Base-by-base conservation (phyloP, 1,140 invertebrate species). In the Drosophila teissieri region DNA sequence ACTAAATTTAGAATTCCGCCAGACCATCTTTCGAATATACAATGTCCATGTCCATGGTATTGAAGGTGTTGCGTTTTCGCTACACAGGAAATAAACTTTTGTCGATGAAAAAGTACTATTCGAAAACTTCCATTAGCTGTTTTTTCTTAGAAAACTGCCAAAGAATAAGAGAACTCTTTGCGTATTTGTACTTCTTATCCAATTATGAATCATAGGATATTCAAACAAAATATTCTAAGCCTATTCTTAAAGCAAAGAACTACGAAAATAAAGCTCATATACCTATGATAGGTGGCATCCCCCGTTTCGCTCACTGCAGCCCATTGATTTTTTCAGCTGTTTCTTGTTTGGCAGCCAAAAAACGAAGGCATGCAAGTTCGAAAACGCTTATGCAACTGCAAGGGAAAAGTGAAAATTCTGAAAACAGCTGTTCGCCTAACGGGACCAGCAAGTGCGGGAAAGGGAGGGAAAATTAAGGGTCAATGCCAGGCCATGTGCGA, bases 401-500 rank as follows among this genome's bases (percentile, higher is more conserved):
- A 39, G n/a, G 7, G 10, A 27, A 63, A 63, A 63, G 60, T 60
- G 54, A 44, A 42, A 39, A 6, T 63, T 62, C 15, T 34, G 54
- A 17, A 37, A 63, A 60, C 60, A 63, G 60, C 60, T 62, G 60
- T 60, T 62, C 0, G 37, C 12, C 19, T 2, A 48, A 46, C 53
- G 70, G 14, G 17, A 34, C 27, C 31, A 31, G 52, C 31, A 10
- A 27, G 27, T 36, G 37, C 54, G 17, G n/a, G 14, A 49, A 53
- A 58, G 27, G 42, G 37, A 45, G 45, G 45, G 37, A 27, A 68
- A 31, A 15, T 52, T 39, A 61, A 79, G 67, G 84, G 83, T 86
- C 83, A 86, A 88, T 86, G 83, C 51, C 72, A 80, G 42, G 58
- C 53, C 75, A 82, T 79, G 82, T 88, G 82, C 82, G 61, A 78